These are phyloP conservation scores for Aix galericulata DNA, from an alignment of 2,113 vertebrate genomes.

Conservation along the genomic window DNA sequence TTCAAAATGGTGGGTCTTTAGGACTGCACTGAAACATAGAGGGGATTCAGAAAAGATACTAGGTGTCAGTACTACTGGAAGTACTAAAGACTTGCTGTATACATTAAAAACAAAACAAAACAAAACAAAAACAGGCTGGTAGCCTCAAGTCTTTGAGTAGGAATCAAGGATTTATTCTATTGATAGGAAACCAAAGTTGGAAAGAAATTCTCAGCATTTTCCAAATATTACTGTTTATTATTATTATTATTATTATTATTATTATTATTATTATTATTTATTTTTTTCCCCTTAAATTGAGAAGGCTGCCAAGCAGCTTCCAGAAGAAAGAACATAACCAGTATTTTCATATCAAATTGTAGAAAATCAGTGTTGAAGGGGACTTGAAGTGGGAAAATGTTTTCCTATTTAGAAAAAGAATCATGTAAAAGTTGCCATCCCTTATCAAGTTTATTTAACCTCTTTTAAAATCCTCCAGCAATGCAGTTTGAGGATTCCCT, in stretches of 20 bases:
- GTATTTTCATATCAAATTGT: neutral
- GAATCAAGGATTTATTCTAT: neutral
- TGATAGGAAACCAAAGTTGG: slow-evolving; percentile 31
- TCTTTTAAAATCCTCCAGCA: neutral
- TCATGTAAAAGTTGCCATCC: neutral
- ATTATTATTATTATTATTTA: too few species aligned
- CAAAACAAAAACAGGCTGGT: neutral
- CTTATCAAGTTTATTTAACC: neutral
- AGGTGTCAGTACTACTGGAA: neutral
- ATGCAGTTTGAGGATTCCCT: neutral
- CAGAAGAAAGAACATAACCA: neutral
- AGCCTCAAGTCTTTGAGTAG: neutral
- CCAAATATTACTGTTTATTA: neutral
- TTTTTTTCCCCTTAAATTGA: neutral
- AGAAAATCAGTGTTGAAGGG: neutral
- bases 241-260: too few species aligned
- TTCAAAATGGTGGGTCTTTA: neutral
- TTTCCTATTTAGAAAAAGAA: neutral
- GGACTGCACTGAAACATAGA: neutral
- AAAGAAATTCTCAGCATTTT: slow-evolving; percentile 15
- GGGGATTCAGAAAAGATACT: neutral
- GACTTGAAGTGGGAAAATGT: neutral
- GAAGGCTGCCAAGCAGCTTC: slow-evolving; percentile 11
- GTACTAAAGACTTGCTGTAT: neutral
- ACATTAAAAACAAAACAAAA: too few species aligned